A percentile compares a stretch with the other conserved stretches of the same genome.
These are phyloP conservation scores for Tolmerus cingulatus DNA, from an alignment of 2,888 invertebrate species.

Conservation along the genomic window DNA sequence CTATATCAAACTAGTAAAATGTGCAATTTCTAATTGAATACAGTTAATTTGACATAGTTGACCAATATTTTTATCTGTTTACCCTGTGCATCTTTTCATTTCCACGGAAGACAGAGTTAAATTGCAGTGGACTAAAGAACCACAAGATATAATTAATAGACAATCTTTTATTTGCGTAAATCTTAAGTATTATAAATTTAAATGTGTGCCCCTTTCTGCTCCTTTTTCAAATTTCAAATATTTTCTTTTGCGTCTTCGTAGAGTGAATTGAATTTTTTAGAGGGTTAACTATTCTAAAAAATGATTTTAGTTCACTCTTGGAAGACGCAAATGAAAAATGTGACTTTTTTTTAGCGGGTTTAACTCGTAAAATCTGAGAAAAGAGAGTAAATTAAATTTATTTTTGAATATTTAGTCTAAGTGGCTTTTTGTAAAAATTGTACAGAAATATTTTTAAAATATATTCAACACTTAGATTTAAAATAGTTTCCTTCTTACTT, in stretches of 20 bases:
- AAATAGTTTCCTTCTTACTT: neutral
- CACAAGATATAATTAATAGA: neutral
- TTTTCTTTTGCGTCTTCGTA: neutral
- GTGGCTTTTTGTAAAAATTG: constrained; percentile 29
- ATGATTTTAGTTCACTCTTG: neutral
- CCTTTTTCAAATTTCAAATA: neutral
- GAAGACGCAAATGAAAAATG: neutral
- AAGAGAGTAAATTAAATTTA: neutral
- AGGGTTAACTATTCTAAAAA: neutral
- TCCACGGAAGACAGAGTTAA: neutral
- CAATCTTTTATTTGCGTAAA: neutral
- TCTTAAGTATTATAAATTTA: neutral
- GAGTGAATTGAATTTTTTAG: neutral
- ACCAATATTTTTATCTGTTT: neutral
- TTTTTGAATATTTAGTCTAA: constrained; percentile 9
- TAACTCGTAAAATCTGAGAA: neutral
- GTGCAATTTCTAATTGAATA: constrained; percentile 7
- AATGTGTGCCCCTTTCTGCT: neutral
- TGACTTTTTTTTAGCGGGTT: neutral
- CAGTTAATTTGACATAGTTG: constrained; percentile 13
- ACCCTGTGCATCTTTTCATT: neutral
- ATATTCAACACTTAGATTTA: constrained; percentile 30
- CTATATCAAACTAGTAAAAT: neutral
- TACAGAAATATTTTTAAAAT: constrained; percentile 39
- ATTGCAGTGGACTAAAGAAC: neutral